Evolutionary conservation across 2,113 vertebrate species (phyloP), one percentile per base, ranked within the genome.

Genomic region (Malurus melanocephalus): DNA sequence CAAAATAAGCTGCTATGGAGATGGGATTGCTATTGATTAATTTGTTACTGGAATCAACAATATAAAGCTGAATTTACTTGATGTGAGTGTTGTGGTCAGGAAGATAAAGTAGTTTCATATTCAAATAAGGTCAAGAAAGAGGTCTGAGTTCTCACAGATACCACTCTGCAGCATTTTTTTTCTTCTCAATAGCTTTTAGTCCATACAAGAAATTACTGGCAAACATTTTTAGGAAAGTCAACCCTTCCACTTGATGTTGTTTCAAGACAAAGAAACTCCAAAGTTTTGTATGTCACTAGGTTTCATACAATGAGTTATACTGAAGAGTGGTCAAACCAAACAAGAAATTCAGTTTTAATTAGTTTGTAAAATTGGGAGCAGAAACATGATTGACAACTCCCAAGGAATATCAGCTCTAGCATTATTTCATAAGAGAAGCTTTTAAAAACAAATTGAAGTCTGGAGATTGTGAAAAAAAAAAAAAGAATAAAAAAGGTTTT

Each of bases 21-120:
- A 71, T 51, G 83, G 91, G 59, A 95, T 89, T 95, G 81, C 48
- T 61, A 80, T 82, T 88, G 87, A 87, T 87, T 94, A 93, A 93
- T 92, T 92, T 90, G 42, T 68, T 94, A 75, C 48, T 87, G 45
- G 73, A 82, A 83, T 86, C 56, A 92, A 89, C 40, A 66, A 69
- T 1, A 10, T 74, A 85, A 85, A 89, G 30, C 43, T 83, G 56
- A 91, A 85, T 77, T 57, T 72, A 64, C 59, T 90, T 80, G 57
- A 59, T 90, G 64, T 90, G 71, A 83, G 65, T 61, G 7, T 45
- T 87, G 56, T 13, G 42, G 67, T 93, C 45, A 93, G 61, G 42
- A 88, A 88, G 68, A 78, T 64, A 77, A 93, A 88, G 60, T 85
- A 65, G 35, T 66, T 87, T 48, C 12, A 16, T 83, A 60, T 61